Base-by-base conservation (phyloP, 2,113 vertebrate species). In the Ctenodactylus gundi region DNA sequence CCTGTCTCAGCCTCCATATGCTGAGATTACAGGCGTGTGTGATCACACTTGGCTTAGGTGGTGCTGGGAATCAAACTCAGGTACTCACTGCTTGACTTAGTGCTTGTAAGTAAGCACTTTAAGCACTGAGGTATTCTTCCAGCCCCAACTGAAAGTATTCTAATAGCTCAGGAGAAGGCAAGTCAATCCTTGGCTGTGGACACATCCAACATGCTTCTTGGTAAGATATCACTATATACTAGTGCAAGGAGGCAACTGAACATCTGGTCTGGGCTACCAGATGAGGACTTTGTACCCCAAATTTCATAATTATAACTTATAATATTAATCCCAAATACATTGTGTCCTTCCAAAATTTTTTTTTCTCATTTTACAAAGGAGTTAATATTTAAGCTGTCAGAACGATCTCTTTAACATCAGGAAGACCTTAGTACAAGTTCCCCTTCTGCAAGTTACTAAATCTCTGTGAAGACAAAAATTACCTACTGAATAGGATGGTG, bases 341-440 rank as follows among this genome's bases (percentile, higher is more conserved):
- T 65, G 41, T 62, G 2, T 83, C n/a, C 36, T 92, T 55, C 31
- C 58, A 91, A 67, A 53, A 64, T 11, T 67, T 29, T 86, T 88
- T 72, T 68, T 49, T 1, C 57, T 9, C 55, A 49, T 4, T 84
- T 92, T 39, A 60, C 36, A 44, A 77, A 94, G 67, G 21, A 82
- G 39, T 18, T 88, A 80, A 85, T 62, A 88, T 91, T 95, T 91
- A 92, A 90, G 60, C 9, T 65, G 64, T 65, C 67, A 90, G 65
- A 18, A 85, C 92, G 55, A 49, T 92, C 58, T 94, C 75, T 68
- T 67, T 58, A 31, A n/a, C 75, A 55, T 88, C 51, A 62, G 68
- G 4, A 70, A 93, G 39, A 91, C 11, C 58, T 88, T 77, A 29
- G 57, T 80, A 81, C 49, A 85, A 82, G 55, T 75, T 91, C 39